Evolutionary conservation across 1,140 invertebrate genomes (phyloP).

Genomic region (Drosophila repletoides): DNA sequence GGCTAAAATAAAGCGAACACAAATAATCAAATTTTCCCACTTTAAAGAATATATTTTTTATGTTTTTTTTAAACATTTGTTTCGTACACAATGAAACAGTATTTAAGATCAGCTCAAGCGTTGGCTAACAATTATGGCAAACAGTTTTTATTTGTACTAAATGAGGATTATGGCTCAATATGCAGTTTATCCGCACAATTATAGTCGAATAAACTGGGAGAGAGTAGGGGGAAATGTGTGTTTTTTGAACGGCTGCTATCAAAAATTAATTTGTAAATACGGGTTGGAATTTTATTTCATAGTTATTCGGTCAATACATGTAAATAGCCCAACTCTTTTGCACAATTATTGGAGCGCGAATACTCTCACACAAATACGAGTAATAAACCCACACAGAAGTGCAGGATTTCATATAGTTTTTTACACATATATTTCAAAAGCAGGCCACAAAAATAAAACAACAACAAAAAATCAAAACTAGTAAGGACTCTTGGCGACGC

Average conservation of each 20-base stretch:
- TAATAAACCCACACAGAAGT: conserved; percentile 28
- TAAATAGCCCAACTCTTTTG: conserved; percentile 54
- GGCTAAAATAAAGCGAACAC: too few species aligned
- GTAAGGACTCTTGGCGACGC: too few species aligned
- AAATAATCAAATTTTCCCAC: too few species aligned
- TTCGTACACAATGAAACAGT: too few species aligned
- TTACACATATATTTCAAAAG: conserved; percentile 46
- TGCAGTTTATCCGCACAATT: too few species aligned
- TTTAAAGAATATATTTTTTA: too few species aligned
- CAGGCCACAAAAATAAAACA: conserved; percentile 48
- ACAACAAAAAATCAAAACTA: conserved; percentile 27
- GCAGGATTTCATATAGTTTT: conserved; percentile 31
- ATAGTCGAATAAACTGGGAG: too few species aligned
- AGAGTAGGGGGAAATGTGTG: background rate
- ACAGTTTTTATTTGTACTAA: conserved; percentile 12
- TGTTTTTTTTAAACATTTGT: too few species aligned
- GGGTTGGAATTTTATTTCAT: conserved; percentile 43
- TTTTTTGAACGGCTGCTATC: conserved; percentile 12
- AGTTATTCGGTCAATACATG: conserved; percentile 42
- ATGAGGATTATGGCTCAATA: too few species aligned
- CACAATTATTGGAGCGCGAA: conserved; percentile 63
- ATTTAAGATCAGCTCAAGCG: background rate
- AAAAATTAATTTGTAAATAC: conserved; percentile 48
- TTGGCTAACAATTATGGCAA: conserved; percentile 4
- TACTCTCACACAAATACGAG: conserved; percentile 27